A percentile compares a stretch with the other conserved stretches of the same genome.
Evolutionary conservation across 2,113 vertebrate species (phyloP).

Genomic region (Proterorhinus semilunaris): DNA sequence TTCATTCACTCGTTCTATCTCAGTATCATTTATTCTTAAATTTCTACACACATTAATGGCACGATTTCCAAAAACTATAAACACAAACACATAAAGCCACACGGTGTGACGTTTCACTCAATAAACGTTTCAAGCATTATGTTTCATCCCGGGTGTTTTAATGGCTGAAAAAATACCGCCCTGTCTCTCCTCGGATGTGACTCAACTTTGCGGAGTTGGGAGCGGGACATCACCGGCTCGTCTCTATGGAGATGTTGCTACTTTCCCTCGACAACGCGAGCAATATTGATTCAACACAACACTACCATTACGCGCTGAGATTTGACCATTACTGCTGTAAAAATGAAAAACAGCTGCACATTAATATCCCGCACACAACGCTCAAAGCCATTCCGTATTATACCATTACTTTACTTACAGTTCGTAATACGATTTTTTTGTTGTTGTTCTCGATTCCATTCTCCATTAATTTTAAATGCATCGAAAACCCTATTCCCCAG

Average conservation of each 20-base stretch:
- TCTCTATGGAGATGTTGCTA: too few species aligned
- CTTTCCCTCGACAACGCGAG: too few species aligned
- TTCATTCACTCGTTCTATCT: too few species aligned
- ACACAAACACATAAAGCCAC: too few species aligned
- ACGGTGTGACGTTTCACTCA: too few species aligned
- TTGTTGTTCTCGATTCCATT: not conserved
- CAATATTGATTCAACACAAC: not conserved
- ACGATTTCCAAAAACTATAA: too few species aligned
- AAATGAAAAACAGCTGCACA: not conserved
- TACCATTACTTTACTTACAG: not conserved
- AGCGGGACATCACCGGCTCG: not conserved
- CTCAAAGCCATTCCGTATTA: not conserved
- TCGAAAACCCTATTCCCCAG: conserved; percentile 5
- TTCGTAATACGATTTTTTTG: not conserved
- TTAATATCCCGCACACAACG: not conserved
- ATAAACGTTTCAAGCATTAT: too few species aligned
- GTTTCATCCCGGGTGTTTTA: too few species aligned
- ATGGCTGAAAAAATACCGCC: too few species aligned
- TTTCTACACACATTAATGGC: too few species aligned
- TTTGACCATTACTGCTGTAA: not conserved
- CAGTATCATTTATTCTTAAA: too few species aligned
- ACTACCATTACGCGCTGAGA: not conserved
- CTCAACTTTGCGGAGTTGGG: not conserved
- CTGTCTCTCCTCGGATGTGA: too few species aligned
- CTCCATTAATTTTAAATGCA: conserved; percentile 1